A percentile compares a stretch with the other conserved stretches of the same genome.
Conservation (phyloP, 2,888 invertebrate genomes). For the Eugnorisma glareosa region DNA sequence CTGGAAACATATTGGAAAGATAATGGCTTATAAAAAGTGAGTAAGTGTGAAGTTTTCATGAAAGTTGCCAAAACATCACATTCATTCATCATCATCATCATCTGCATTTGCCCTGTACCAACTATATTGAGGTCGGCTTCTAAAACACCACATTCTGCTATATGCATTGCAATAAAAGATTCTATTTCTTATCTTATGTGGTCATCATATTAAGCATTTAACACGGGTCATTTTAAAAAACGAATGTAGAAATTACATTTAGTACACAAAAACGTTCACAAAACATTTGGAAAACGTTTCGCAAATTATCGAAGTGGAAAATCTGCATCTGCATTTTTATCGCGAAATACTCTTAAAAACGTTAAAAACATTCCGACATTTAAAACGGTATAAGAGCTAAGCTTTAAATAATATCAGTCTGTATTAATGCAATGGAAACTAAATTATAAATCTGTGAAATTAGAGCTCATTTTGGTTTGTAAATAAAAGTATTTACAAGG, state of each 20-base stretch:
- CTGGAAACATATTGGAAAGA: background rate
- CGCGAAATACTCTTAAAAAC: conserved; percentile 55
- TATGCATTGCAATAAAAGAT: background rate
- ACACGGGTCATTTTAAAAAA: conserved; percentile 19
- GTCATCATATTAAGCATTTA: background rate
- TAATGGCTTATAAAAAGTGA: background rate
- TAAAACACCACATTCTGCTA: background rate
- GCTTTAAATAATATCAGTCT: conserved; percentile 55
- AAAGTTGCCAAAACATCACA: conserved; percentile 6
- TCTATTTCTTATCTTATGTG: too few species aligned
- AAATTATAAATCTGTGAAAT: conserved; percentile 19
- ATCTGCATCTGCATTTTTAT: conserved; percentile 64
- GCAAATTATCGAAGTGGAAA: conserved; percentile 61
- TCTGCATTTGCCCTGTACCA: too few species aligned
- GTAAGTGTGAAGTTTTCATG: background rate
- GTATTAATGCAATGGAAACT: conserved; percentile 31
- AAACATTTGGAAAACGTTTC: conserved; percentile 44
- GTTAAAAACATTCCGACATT: conserved; percentile 50
- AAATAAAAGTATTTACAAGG: conserved; percentile 63
- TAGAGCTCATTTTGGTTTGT: conserved; percentile 53
- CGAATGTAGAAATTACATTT: background rate
- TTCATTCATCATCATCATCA: too few species aligned
- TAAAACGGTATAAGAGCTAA: conserved; percentile 56
- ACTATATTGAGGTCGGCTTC: too few species aligned
- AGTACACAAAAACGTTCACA: conserved; percentile 14